Base-by-base conservation (phyloP, 2,113 vertebrate species). In the Turnix velox region DNA sequence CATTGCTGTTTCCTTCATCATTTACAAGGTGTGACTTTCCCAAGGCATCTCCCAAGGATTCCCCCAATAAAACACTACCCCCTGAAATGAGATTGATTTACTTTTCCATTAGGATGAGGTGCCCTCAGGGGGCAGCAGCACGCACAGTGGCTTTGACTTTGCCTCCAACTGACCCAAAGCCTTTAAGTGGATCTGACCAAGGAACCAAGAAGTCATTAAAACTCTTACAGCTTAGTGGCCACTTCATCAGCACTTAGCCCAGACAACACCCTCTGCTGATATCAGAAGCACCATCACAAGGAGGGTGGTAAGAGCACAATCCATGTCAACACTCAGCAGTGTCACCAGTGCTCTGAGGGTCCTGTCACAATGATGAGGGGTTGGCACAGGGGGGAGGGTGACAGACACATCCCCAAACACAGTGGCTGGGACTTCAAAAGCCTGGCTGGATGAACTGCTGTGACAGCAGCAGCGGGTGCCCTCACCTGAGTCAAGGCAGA, bases 351-450 rank as follows among this genome's bases (percentile, higher is more conserved):
- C n/a, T 9, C 58, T 4, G 0, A 0, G 1, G 27, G 43, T 43
- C 57, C 65, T 4, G 2, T 13, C 37, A 30, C 3, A 2, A 46
- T 0, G 0, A 27, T 0, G 17, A 85, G 49, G 49, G 61, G 11
- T 10, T 0, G 0, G 49, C 35, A 68, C 0, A 2, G 40, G 46
- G 16, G 19, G 4, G 22, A 68, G 39, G 10, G 13, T 40, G 42
- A 83, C 0, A 7, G 62, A 67, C 4, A 2, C 39, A 10, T n/a
- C 66, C 75, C 6, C 16, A 55, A 45, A 76, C 22, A 24, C 6
- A 2, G 7, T 2, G 14, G 35, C 25, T 8, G 35, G 12, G 20
- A 17, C 27, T 7, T 18, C 24, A 12, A 58, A 68, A 55, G 54
- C 25, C 13, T 22, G 48, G 30, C 28, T 13, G 62, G 67, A 43